Percentiles rank a stretch among this genome's conserved stretches.
phyloP scores from a whole-genome alignment of 2,797 vertebrate genomes.

The Alauda arvensis region DNA sequence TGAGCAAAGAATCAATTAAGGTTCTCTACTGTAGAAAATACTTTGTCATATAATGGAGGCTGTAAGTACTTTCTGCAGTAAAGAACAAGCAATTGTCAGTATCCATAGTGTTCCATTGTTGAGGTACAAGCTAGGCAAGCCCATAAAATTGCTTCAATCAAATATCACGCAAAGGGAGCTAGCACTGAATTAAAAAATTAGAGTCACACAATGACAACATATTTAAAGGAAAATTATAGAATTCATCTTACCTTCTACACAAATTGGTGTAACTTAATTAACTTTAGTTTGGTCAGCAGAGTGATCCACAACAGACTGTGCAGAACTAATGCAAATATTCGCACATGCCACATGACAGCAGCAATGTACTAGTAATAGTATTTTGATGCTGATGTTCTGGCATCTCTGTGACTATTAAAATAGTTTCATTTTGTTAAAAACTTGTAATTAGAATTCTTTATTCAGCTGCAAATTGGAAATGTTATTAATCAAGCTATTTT shows the following conservation, averaged over 20 bases:
- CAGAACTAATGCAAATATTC: neutral
- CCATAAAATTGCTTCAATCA: neutral
- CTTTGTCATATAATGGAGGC: neutral
- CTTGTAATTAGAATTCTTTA: neutral
- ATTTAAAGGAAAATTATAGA: neutral
- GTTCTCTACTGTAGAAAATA: neutral
- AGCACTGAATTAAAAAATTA: neutral
- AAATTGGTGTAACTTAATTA: neutral
- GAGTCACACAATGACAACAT: neutral
- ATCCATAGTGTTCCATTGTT: neutral
- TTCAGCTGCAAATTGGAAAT: neutral
- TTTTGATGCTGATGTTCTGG: neutral
- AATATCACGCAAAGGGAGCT: neutral
- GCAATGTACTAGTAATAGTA: rapidly evolving
- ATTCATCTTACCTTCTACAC: neutral
- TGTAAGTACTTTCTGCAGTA: neutral
- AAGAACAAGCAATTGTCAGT: neutral
- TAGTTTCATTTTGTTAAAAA: neutral
- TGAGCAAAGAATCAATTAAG: neutral
- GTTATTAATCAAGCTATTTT: neutral
- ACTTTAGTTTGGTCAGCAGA: neutral
- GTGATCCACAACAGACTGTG: neutral
- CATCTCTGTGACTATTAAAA: neutral
- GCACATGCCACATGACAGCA: rapidly evolving
- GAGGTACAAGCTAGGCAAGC: neutral